Percentiles rank a stretch among this genome's conserved stretches.
Evolutionary conservation across 1,140 invertebrate species (phyloP).

Genomic region (Drosophila simulans): DNA sequence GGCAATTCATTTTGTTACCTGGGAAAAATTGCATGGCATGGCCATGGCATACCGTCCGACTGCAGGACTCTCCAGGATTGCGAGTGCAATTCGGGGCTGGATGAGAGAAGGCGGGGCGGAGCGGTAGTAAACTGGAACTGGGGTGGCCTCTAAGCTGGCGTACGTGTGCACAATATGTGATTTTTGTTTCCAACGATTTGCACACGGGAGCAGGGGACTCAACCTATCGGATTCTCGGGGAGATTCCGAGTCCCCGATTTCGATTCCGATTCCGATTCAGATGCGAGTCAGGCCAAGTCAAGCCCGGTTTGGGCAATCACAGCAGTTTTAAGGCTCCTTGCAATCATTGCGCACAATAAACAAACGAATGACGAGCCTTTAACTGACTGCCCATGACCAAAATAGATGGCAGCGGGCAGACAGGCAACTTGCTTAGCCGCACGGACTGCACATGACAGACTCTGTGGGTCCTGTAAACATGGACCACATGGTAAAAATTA

Average conservation of each 20-base stretch:
- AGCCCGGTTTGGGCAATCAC: constrained; percentile 67
- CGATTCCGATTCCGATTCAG: constrained; percentile 35
- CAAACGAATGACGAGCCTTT: constrained; percentile 80
- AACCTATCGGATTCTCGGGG: constrained; percentile 4
- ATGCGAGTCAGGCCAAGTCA: constrained; percentile 62
- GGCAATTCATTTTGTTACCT: constrained; percentile 82
- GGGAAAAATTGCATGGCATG: constrained; percentile 76
- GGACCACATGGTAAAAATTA: not conserved
- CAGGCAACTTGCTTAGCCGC: constrained; percentile 66
- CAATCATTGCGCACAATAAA: constrained; percentile 80
- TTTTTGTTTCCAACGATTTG: constrained; percentile 81
- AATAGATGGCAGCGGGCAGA: constrained; percentile 22
- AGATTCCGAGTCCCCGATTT: not conserved
- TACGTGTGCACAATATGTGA: constrained; percentile 81
- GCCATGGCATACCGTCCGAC: constrained; percentile 40
- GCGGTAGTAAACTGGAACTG: not conserved
- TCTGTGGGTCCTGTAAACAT: constrained; percentile 13
- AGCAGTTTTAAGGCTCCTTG: constrained; percentile 69
- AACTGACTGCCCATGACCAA: constrained; percentile 62
- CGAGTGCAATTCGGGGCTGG: constrained; percentile 12
- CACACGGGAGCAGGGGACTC: constrained; percentile 45
- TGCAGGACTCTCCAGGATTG: constrained; percentile 25
- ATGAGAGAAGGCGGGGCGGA: not conserved
- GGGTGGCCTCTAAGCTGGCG: constrained; percentile 57
- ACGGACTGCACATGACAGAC: constrained; percentile 23